Evolutionary conservation across 2,113 vertebrate genomes (phyloP), one percentile per base, ranked within the genome.

Genomic region (Rhinichthys klamathensis): DNA sequence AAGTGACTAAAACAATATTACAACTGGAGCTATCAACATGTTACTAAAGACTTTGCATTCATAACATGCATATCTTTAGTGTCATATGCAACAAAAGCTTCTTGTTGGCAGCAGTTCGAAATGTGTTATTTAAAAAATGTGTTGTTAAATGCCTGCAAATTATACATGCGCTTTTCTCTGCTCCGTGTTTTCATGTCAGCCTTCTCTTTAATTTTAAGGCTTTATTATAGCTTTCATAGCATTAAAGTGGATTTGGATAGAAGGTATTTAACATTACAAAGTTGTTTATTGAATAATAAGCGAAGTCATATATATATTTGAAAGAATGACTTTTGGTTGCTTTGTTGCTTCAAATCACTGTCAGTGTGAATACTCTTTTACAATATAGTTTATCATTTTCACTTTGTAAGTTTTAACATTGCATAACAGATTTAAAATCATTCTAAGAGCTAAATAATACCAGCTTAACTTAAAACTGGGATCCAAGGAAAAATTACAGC

Each of bases 31-130:
- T 46, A 32, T 84, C 44, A 27, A 23, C 38, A 38, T 38, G 51
- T 13, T 78, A 35, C 56, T 18, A 56, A 25, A 78, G 30, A 23
- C 49, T 79, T 21, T 79, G 21, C 51, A 60, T 60, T 35, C 18
- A n/a, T 79, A 23, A 23, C 21, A 38, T 35, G 51, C 75, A n/a
- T 38, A 38, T 78, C 0, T 23, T 78, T 38, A 78, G 75, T 78
- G 75, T 38, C 49, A 58, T 12, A 35, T 58, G 27, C 16, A 58
- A 46, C 49, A 58, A 78, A 78, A 12, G 75, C 75, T 60, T n/a
- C 30, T 21, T 32, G 46, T 56, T 60, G 30, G 78, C 86, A 81
- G 78, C 27, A 38, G 70, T 54, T 60, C 70, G 25, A 49, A 87
- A 85, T n/a, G 25, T 80, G 56, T 41, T 41, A 41, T 9, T 41